Conservation (phyloP, 2,113 vertebrate genomes). For the Arothron firmamentum region DNA sequence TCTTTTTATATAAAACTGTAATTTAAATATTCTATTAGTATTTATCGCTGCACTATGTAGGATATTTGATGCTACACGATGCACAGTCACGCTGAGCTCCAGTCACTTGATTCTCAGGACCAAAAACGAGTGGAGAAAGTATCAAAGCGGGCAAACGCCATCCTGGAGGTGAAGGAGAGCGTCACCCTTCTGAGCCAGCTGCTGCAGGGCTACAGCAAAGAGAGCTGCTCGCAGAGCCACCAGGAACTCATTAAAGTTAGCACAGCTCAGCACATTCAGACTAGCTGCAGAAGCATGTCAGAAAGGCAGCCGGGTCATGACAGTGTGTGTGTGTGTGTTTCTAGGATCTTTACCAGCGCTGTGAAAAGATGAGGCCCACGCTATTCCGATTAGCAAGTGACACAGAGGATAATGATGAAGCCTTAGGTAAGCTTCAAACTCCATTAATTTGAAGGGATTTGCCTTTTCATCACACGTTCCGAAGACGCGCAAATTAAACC, state of each 20-base stretch:
- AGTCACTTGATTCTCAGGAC: conserved; percentile 68
- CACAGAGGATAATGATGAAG: conserved; percentile 97
- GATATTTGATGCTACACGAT: too few species aligned
- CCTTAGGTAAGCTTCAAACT: conserved; percentile 77
- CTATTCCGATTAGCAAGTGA: conserved; percentile 93
- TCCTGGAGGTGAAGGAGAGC: conserved; percentile 94
- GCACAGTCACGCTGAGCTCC: not conserved
- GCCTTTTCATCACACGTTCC: not conserved
- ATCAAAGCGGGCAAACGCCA: conserved; percentile 91
- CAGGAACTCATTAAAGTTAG: conserved; percentile 93
- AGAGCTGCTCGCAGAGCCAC: conserved; percentile 78
- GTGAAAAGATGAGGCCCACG: conserved; percentile 95
- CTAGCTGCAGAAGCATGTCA: not conserved
- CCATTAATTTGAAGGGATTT: not conserved
- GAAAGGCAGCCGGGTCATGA: not conserved
- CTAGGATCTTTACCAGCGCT: conserved; percentile 94
- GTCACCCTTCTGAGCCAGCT: conserved; percentile 92
- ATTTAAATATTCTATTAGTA: too few species aligned
- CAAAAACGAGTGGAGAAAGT: conserved; percentile 97
- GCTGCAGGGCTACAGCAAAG: conserved; percentile 84
- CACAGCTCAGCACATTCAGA: conserved; percentile 19
- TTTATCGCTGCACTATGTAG: too few species aligned
- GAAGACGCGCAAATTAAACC: too few species aligned
- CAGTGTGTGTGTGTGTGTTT: conserved; percentile 32
- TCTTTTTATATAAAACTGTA: too few species aligned